A percentile compares a stretch with the other conserved stretches of the same genome.
Evolutionary conservation across 2,113 vertebrate genomes (phyloP).

Genomic region (Cepphus grylle): DNA sequence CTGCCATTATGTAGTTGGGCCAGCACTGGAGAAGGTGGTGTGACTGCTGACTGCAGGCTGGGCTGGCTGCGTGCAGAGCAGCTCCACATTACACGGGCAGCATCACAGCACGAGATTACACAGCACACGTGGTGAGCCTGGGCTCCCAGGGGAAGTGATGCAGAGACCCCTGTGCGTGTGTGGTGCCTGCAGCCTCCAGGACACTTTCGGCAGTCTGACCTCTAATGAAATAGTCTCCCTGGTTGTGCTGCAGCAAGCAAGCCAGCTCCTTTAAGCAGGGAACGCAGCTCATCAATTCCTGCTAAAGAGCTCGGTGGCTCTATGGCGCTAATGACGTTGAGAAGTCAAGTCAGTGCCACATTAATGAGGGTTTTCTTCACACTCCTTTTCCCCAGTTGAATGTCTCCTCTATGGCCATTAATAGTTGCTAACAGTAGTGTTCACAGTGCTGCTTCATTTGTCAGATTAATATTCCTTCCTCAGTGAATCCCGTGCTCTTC

Average conservation of each 20-base stretch:
- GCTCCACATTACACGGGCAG: not conserved
- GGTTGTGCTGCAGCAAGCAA: not conserved
- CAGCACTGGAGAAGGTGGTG: not conserved
- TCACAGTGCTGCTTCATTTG: slow-evolving; percentile 28
- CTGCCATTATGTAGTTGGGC: not conserved
- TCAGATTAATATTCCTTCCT: slow-evolving; percentile 25
- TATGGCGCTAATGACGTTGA: not conserved
- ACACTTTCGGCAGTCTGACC: not conserved
- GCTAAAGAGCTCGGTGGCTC: not conserved
- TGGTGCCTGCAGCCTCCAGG: not conserved
- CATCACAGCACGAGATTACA: not conserved
- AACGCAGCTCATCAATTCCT: not conserved
- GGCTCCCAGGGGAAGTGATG: not conserved
- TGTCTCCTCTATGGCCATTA: not conserved
- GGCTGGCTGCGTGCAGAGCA: not conserved
- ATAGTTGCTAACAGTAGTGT: not conserved
- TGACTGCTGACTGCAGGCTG: not conserved
- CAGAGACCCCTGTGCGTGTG: not conserved
- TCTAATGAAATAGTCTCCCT: not conserved
- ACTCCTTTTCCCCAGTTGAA: slow-evolving; percentile 4
- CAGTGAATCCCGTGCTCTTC: not conserved
- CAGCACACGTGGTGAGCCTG: not conserved
- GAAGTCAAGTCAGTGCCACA: not conserved
- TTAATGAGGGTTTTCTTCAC: slow-evolving; percentile 35
- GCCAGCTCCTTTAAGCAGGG: not conserved